These are phyloP conservation scores for Gnathonemus echidnorhynchus DNA, from an alignment of 2,113 vertebrate genomes.

Conservation along the genomic window DNA sequence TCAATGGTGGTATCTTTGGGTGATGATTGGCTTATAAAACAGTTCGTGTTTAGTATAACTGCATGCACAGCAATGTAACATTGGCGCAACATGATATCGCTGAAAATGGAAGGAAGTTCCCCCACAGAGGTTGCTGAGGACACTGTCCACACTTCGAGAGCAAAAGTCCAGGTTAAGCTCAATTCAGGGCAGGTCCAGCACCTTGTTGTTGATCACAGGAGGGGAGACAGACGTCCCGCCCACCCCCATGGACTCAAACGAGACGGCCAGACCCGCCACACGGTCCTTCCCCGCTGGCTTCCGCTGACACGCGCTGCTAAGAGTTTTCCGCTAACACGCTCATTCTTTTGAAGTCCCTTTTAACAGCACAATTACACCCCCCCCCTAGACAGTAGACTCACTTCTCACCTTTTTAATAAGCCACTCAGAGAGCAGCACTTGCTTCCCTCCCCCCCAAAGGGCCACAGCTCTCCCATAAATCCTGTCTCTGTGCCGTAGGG, in stretches of 20 bases:
- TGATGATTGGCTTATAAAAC: background rate
- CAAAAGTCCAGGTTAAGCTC: background rate
- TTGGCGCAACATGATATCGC: background rate
- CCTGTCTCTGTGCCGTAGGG: conserved; percentile 56
- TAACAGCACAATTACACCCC: conserved; percentile 63
- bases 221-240: conserved; percentile 23
- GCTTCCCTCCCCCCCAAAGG: conserved; percentile 29
- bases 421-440: conserved; percentile 54
- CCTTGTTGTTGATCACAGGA: background rate
- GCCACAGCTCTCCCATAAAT: conserved; percentile 55
- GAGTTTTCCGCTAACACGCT: conserved; percentile 56
- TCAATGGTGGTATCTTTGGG: background rate
- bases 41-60: background rate
- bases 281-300: conserved; percentile 37
- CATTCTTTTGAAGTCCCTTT: conserved; percentile 65
- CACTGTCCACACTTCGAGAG: background rate
- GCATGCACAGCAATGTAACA: background rate
- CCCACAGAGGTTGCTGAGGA: background rate
- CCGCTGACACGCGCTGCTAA: conserved; percentile 30
- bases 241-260: background rate
- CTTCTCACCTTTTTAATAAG: conserved; percentile 75
- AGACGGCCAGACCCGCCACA: conserved; percentile 31
- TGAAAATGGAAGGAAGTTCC: background rate
- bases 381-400: conserved; percentile 65
- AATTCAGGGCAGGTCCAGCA: background rate